These are phyloP conservation scores for Epinephelus lanceolatus DNA, from an alignment of 2,113 vertebrate genomes.

Conservation along the genomic window DNA sequence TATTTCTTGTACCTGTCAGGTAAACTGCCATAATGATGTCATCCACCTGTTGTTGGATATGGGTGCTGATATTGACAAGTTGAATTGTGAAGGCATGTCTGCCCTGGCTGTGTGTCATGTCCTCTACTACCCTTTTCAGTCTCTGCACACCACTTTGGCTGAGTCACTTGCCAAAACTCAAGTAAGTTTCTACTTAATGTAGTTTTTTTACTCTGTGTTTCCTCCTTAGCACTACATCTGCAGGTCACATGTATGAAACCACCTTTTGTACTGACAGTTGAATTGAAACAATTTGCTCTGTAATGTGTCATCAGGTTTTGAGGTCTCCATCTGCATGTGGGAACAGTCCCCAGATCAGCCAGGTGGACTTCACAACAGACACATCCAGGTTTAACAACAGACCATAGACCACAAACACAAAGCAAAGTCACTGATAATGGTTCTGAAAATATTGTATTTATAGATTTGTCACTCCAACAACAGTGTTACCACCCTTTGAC, in stretches of 20 bases:
- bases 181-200: constrained; percentile 34
- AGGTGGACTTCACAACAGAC: constrained; percentile 2
- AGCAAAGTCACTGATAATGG: neutral
- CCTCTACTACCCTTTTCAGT: constrained; percentile 86
- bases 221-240: neutral
- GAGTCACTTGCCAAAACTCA: constrained; percentile 48
- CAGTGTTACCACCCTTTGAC: neutral
- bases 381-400: neutral
- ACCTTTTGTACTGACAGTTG: neutral
- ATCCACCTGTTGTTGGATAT: constrained; percentile 88
- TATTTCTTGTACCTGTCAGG: constrained; percentile 70
- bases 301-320: constrained; percentile 36
- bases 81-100: constrained; percentile 87
- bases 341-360: constrained; percentile 30
- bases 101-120: constrained; percentile 86
- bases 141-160: constrained; percentile 78
- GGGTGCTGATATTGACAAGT: constrained; percentile 89
- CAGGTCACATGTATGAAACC: neutral
- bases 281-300: neutral
- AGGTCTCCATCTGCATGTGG: neutral
- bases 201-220: neutral
- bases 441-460: neutral
- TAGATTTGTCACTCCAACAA: neutral
- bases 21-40: constrained; percentile 82
- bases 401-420: constrained; percentile 6